phyloP scores from a whole-genome alignment of 2,113 vertebrate species.

The Parus major region DNA sequence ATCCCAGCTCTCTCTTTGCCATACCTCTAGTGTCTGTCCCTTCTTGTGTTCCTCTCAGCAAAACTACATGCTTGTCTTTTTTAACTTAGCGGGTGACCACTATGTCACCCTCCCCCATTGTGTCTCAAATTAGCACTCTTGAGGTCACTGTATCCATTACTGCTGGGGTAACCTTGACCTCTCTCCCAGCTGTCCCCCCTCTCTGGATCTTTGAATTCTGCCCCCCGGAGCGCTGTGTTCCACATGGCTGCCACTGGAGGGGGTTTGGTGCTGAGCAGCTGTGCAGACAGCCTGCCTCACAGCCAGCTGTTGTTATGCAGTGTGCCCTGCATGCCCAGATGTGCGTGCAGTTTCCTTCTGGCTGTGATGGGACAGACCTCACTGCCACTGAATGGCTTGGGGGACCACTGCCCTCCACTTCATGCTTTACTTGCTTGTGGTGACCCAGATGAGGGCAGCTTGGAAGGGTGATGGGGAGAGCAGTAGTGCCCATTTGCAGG shows the following conservation, averaged over 20 bases:
- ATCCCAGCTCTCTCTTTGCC: background rate
- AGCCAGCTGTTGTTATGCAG: background rate
- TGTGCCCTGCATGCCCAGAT: background rate
- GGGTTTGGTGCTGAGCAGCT: background rate
- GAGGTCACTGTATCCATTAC: slow-evolving; percentile 54
- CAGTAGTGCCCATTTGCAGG: background rate
- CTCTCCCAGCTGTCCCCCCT: slow-evolving; percentile 38
- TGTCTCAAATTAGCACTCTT: slow-evolving; percentile 58
- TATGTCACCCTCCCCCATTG: slow-evolving; percentile 14
- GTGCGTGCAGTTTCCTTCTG: background rate
- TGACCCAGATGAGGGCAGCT: background rate
- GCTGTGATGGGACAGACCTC: background rate
- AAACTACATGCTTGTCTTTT: slow-evolving; percentile 11
- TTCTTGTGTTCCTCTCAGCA: background rate
- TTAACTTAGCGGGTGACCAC: slow-evolving; percentile 37
- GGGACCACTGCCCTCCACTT: background rate
- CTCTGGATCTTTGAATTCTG: slow-evolving; percentile 24
- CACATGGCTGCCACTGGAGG: background rate
- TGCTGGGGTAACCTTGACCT: slow-evolving; percentile 50
- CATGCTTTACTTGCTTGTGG: background rate
- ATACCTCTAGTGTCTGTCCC: background rate
- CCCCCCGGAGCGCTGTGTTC: accelerated
- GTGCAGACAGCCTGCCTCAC: background rate
- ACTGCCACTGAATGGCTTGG: background rate
- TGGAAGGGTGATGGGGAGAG: background rate